Base-by-base conservation (phyloP, 2,888 invertebrate species). In the Calliopum simillimum region DNA sequence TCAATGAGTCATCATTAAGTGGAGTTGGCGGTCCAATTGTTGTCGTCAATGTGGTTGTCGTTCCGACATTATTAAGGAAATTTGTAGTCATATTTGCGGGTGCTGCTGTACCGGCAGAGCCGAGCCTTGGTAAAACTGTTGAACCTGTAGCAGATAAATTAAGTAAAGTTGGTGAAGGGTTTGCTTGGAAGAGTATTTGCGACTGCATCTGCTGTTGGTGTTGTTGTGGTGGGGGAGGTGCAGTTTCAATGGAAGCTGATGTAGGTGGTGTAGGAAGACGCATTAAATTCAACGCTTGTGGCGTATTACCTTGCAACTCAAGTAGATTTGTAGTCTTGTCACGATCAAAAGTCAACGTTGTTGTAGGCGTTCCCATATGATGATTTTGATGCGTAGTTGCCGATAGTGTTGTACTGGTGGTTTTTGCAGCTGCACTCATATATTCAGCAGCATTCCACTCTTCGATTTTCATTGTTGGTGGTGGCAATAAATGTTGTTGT, bases 391-490 rank as follows among this genome's bases (percentile, higher is more conserved):
- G 68, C 14, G 59, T 49, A 49, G 73, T 58, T 5, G 69, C 41
- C 12, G 69, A 70, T 51, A 70, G 19, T 25, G 71, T 63, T 14
- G 72, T 72, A 4, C 72, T 69, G 2, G 72, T 74, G 5, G 72
- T 76, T 1, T 65, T 87, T 84, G 75, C 72, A 5, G 74, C 75
- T 1, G 74, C 73, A 16, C 75, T 64, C 75, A 78, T 76, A 73
- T 70, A 77, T 21, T 76, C 77, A 14, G 74, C 62, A 13, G 75
- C 74, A 71, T 85, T 86, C 81, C 92, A 92, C 1, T 93, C 91
- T 84, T 93, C 93, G 67, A 93, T 90, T 86, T 93, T 93, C 69
- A 93, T 91, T 56, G 92, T 86, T 12, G 78, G 62, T 12, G 82
- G 75, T 44, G 82, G 82, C 46, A 81, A 72, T 4, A 75, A 68